Evolutionary conservation across 2,888 invertebrate genomes (phyloP).

Genomic region (Diaperis boleti): DNA sequence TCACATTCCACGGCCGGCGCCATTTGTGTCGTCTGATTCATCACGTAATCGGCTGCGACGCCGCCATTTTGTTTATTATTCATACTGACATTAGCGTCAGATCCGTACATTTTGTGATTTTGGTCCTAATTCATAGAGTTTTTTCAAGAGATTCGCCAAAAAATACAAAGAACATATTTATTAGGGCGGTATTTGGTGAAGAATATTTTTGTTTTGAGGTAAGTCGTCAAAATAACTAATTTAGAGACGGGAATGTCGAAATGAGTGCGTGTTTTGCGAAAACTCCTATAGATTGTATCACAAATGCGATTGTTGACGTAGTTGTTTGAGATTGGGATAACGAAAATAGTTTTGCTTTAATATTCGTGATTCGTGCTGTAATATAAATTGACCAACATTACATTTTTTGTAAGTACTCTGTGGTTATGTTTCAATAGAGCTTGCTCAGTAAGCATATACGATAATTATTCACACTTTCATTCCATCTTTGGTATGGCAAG

Average conservation of each 20-base stretch:
- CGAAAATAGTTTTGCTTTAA: too few relatives aligned
- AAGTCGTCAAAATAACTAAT: conserved; percentile 21
- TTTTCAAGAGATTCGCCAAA: conserved; percentile 12
- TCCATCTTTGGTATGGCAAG: too few relatives aligned
- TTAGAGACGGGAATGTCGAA: conserved; percentile 4
- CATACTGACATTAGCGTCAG: conserved; percentile 31
- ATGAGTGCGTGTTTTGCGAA: too few relatives aligned
- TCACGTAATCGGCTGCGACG: background rate
- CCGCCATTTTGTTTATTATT: conserved; percentile 33
- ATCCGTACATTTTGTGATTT: conserved; percentile 26
- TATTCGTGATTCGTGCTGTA: too few relatives aligned
- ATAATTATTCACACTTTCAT: too few relatives aligned
- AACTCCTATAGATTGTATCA: too few relatives aligned
- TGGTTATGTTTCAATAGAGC: too few relatives aligned
- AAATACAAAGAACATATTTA: conserved; percentile 11
- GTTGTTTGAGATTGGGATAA: too few relatives aligned
- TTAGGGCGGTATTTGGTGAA: conserved; percentile 23
- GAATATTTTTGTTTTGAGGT: conserved; percentile 27
- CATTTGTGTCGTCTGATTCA: background rate
- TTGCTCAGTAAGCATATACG: too few relatives aligned
- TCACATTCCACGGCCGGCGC: conserved; percentile 2
- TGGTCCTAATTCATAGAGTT: background rate
- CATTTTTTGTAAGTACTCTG: too few relatives aligned
- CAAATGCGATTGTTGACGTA: conserved; percentile 1
- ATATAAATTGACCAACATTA: too few relatives aligned